phyloP scores from a whole-genome alignment of 1,140 invertebrate species.

The Sminthurinus signatus region DNA sequence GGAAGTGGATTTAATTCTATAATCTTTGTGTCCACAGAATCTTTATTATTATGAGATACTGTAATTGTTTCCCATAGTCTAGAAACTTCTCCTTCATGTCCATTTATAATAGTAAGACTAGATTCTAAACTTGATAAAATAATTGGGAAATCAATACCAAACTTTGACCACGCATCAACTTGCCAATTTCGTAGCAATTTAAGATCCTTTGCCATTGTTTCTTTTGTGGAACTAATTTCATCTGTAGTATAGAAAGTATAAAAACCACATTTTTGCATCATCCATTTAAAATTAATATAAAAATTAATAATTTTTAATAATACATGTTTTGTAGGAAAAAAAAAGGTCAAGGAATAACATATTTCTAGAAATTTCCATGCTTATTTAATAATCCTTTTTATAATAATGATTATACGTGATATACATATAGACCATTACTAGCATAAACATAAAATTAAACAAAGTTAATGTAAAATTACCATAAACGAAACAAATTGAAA shows the following conservation, averaged over 20 bases:
- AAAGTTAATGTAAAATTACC: conserved; percentile 22
- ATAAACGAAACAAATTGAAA: conserved; percentile 23
- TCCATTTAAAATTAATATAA: no score
- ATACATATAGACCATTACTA: no score
- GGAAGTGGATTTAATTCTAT: background rate
- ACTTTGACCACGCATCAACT: conserved; percentile 7
- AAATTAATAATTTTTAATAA: no score
- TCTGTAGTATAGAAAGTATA: background rate
- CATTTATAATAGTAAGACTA: background rate
- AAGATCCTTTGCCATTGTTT: conserved; percentile 3
- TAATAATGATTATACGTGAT: no score
- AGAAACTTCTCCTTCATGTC: background rate
- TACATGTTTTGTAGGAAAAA: no score
- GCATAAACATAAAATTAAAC: no score
- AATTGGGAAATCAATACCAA: conserved; percentile 9
- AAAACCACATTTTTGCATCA: no score
- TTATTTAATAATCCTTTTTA: no score
- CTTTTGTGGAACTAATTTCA: background rate
- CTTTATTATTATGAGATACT: background rate
- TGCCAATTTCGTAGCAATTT: conserved; percentile 13
- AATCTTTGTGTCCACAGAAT: no score
- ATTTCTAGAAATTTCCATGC: no score
- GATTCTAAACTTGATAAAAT: conserved; percentile 24
- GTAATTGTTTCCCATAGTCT: background rate
- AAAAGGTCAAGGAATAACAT: no score